Percentiles rank a stretch among this genome's conserved stretches.
Conservation (phyloP, 2,888 invertebrate species). For the Mesorhabditis sp. region DNA sequence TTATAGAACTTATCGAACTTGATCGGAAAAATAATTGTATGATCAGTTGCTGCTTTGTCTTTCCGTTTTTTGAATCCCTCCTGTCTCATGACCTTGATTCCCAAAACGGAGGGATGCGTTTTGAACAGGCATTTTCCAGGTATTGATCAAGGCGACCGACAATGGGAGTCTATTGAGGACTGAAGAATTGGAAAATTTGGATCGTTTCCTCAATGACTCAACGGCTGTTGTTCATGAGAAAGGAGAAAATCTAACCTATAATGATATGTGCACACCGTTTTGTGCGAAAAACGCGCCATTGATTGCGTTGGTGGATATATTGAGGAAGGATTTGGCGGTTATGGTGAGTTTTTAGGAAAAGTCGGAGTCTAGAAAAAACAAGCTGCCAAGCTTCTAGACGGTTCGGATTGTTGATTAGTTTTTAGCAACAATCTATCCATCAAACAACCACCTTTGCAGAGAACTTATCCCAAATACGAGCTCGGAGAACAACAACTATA, state of each 20-base stretch:
- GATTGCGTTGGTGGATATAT: conserved; percentile 27
- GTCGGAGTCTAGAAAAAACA: not conserved
- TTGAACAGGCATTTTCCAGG: conserved; percentile 17
- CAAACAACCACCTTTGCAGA: conserved; percentile 18
- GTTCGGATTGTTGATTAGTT: not conserved
- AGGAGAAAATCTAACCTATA: conserved; percentile 16
- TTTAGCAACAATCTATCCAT: not conserved
- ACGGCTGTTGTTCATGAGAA: conserved; percentile 6
- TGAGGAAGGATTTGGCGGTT: conserved; percentile 21
- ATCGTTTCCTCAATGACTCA: not conserved
- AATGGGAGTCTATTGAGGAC: conserved; percentile 28
- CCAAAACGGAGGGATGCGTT: not conserved
- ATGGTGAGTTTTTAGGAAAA: not conserved
- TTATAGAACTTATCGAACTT: not conserved
- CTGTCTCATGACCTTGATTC: too few relatives aligned
- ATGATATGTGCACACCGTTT: conserved; percentile 43
- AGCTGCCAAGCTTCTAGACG: not conserved
- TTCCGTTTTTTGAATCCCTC: too few relatives aligned
- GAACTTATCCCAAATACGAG: conserved; percentile 36
- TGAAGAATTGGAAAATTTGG: conserved; percentile 2
- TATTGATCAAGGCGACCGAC: conserved; percentile 30
- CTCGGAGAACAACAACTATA: conserved; percentile 35
- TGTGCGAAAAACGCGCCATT: conserved; percentile 42
- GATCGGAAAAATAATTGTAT: too few relatives aligned
- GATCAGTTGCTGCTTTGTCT: too few relatives aligned